Conservation (phyloP, 35 echinoderm and acorn worm genomes). For the Hemicentrotus pulcherrimus region DNA sequence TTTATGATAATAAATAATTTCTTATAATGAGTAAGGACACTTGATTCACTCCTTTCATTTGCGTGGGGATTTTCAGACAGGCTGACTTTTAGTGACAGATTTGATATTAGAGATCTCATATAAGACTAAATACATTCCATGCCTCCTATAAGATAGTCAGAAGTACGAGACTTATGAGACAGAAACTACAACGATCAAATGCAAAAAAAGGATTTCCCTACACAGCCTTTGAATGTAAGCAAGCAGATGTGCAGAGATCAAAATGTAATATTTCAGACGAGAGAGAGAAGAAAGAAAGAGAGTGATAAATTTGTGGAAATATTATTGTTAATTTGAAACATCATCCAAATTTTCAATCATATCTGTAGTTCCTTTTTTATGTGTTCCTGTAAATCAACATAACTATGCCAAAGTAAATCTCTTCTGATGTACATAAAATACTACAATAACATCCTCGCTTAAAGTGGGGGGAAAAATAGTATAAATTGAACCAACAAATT, state of each 20-base stretch:
- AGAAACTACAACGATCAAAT: not conserved
- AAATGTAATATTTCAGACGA: not conserved
- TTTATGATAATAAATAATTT: conserved; percentile 15
- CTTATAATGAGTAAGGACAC: not conserved
- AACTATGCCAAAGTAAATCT: not conserved
- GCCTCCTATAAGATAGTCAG: not conserved
- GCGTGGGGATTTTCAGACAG: not conserved
- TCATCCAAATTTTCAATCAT: not conserved
- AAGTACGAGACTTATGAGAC: not conserved
- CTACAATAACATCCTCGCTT: not conserved
- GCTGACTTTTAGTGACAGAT: not conserved
- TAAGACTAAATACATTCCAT: not conserved
- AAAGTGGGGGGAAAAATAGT: not conserved
- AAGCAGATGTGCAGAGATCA: not conserved
- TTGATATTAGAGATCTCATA: not conserved
- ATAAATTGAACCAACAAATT: not conserved
- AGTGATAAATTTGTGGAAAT: not conserved
- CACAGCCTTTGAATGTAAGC: not conserved
- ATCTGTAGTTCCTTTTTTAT: not conserved
- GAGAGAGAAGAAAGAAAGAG: not conserved
- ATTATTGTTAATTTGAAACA: not conserved
- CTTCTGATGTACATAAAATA: not conserved
- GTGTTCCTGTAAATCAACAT: no score
- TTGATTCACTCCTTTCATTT: not conserved
- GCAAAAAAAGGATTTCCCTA: not conserved